Evolutionary conservation across 1,140 invertebrate genomes (phyloP), one percentile per base, ranked within the genome.

Genomic region (Cyrtorhinus lividipennis): DNA sequence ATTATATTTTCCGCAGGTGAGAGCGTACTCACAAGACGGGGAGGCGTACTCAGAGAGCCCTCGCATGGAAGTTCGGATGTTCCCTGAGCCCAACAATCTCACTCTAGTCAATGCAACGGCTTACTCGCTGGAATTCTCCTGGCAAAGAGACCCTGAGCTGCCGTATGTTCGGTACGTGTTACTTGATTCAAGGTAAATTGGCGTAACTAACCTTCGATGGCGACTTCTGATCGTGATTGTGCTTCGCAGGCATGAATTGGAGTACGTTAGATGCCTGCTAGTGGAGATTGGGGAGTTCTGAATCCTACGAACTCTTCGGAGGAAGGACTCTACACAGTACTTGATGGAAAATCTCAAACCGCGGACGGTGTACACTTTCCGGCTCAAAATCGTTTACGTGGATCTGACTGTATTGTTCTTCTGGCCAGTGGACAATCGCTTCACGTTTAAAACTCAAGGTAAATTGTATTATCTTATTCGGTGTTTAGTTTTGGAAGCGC

Each of bases 371-470:
- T 93, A 92, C 68, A 81, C 80, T 57, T 89, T 91, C 68, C 79
- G 81, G 27, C 71, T 93, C 1, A 72, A 76, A n/a, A 67, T 91
- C 0, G 77, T 74, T 18, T 93, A 90, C 71, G 74, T 78, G 0
- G 72, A 75, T n/a, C 76, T 79, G 24, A 72, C 73, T 0, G 72
- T 78, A 22, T 70, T 77, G 0, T 88, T 83, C 66, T 69, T 80
- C 23, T 91, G 87, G 81, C 86, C 88, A 0, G 66, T 72, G 0
- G 81, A 85, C 66, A 77, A 78, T 1, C 73, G 75, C 57, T 90
- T 88, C 69, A 79, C 78, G 1, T 91, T 84, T 71, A 82, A 85
- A 74, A 92, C 90, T 3, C 69, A 84, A 27, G 84, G 85, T 86
- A 78, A 72, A 68, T 71, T 20, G 24, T 38, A 60, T 63, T 20